These are phyloP conservation scores for Micromys minutus DNA, from an alignment of 2,113 vertebrate genomes.

Conservation along the genomic window DNA sequence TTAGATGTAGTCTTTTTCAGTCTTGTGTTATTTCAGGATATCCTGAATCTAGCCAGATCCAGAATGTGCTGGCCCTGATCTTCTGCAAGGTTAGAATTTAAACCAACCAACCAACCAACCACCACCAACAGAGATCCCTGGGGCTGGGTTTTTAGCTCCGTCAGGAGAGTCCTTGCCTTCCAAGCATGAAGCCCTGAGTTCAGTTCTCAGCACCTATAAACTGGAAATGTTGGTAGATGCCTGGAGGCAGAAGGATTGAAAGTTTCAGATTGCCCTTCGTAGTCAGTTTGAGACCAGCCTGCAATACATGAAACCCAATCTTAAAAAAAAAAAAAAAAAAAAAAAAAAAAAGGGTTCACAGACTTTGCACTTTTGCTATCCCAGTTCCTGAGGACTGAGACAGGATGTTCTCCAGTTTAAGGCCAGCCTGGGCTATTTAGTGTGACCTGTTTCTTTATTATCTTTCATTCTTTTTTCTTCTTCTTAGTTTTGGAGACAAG, in stretches of 20 bases:
- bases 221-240: background rate
- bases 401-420: background rate
- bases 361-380: too few relatives aligned
- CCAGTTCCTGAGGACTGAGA: background rate
- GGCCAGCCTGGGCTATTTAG: background rate
- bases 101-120: background rate
- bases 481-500: background rate
- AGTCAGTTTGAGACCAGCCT: background rate
- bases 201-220: background rate
- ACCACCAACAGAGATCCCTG: background rate
- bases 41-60: background rate
- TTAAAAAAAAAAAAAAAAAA: background rate
- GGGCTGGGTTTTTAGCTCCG: background rate
- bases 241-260: background rate
- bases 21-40: background rate
- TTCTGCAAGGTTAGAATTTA: background rate
- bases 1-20: slow-evolving; percentile 19
- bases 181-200: background rate
- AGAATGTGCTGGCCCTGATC: background rate
- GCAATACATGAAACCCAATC: background rate
- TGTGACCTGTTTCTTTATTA: background rate
- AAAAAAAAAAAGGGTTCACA: background rate
- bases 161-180: background rate
- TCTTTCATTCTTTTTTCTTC: too few relatives aligned
- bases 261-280: background rate